phyloP scores from a whole-genome alignment of 1,140 invertebrate species.

The Telenomus remus region DNA sequence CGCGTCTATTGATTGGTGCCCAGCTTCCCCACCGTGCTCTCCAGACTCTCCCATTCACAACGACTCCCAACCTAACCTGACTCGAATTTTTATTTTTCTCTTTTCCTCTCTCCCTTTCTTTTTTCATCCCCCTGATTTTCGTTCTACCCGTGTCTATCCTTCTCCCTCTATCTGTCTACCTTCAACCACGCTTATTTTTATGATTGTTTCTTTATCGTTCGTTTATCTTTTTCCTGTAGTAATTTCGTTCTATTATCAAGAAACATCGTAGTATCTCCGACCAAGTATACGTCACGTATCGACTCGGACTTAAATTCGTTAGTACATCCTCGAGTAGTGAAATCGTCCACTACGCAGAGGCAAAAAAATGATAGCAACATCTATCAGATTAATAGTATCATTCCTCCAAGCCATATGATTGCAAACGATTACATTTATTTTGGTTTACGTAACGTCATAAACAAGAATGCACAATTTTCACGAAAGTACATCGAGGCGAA shows the following conservation, averaged over 20 bases:
- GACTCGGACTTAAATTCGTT: too few species aligned
- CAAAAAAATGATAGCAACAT: too few species aligned
- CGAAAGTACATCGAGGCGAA: too few species aligned
- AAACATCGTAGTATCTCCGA: neutral
- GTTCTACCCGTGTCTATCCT: conserved; percentile 11
- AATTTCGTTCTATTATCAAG: conserved; percentile 7
- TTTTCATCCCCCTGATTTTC: conserved; percentile 38
- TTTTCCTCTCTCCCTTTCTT: conserved; percentile 31
- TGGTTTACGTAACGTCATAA: too few species aligned
- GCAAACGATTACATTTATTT: too few species aligned
- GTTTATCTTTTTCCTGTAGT: conserved; percentile 17
- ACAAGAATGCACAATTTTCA: too few species aligned
- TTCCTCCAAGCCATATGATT: too few species aligned
- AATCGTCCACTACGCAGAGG: too few species aligned
- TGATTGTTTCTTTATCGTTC: conserved; percentile 50
- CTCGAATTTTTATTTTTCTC: conserved; percentile 39
- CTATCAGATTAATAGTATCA: too few species aligned
- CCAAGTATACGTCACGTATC: too few species aligned
- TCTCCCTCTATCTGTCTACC: neutral
- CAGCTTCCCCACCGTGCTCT: conserved; percentile 45
- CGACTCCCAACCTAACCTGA: conserved; percentile 29
- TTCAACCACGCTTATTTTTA: neutral
- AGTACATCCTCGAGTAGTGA: too few species aligned
- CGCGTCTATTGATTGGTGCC: conserved; percentile 68
- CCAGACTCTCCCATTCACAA: conserved; percentile 50